phyloP scores from a whole-genome alignment of 2,797 vertebrate species.

The Falco biarmicus region DNA sequence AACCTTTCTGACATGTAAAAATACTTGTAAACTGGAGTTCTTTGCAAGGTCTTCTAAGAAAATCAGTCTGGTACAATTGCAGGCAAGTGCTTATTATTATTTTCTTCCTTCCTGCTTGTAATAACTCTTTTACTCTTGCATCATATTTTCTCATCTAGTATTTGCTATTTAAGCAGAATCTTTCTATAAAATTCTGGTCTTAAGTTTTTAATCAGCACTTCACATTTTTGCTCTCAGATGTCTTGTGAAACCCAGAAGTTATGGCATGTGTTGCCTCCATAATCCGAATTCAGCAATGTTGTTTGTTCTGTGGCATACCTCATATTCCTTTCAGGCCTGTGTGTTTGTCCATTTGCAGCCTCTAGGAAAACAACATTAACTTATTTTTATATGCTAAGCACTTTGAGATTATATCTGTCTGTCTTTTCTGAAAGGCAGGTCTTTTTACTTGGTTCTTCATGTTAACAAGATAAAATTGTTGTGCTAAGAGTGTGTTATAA shows the following conservation, averaged over 20 bases:
- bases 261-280: background rate
- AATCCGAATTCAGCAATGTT: background rate
- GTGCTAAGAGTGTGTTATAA: background rate
- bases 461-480: background rate
- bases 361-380: background rate
- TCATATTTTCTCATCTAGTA: background rate
- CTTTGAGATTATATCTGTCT: background rate
- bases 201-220: background rate
- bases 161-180: background rate
- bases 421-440: background rate
- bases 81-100: background rate
- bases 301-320: background rate
- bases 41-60: background rate
- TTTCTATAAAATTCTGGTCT: background rate
- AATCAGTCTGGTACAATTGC: background rate
- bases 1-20: background rate
- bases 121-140: background rate
- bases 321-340: background rate
- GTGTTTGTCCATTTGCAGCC: background rate
- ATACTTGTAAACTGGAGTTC: background rate
- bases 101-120: background rate
- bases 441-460: background rate
- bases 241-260: background rate
- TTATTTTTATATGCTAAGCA: background rate
- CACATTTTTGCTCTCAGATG: background rate